phyloP scores from a whole-genome alignment of 2,888 invertebrate genomes.

The Leucophora obtusa region DNA sequence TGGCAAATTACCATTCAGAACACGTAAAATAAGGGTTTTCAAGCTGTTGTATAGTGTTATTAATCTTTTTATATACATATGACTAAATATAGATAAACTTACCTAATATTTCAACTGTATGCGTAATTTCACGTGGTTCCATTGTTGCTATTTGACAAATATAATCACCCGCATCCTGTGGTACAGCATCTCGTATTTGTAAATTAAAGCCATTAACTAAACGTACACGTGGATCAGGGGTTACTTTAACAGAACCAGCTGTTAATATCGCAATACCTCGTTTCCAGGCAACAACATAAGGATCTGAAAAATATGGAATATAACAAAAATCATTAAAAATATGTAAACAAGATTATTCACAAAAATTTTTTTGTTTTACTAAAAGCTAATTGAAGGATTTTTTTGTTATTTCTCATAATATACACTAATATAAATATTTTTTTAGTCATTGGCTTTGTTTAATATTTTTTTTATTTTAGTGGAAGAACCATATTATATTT shows the following conservation, averaged over 20 bases:
- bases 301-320: slow-evolving; percentile 81
- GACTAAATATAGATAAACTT: slow-evolving; percentile 73
- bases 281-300: slow-evolving; percentile 83
- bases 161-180: slow-evolving; percentile 84
- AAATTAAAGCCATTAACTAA: slow-evolving; percentile 83
- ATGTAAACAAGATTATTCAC: too few species aligned
- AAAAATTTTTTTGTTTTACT: too few species aligned
- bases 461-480: too few species aligned
- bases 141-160: slow-evolving; percentile 84
- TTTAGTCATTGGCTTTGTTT: too few species aligned
- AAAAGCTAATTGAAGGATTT: too few species aligned
- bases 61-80: too few species aligned
- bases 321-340: slow-evolving; percentile 4
- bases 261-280: slow-evolving; percentile 83
- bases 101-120: slow-evolving; percentile 84
- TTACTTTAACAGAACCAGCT: slow-evolving; percentile 83
- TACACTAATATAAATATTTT: too few species aligned
- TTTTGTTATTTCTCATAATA: not conserved
- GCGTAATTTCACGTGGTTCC: slow-evolving; percentile 83
- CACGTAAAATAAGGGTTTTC: too few species aligned
- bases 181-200: slow-evolving; percentile 83
- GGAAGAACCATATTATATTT: too few species aligned
- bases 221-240: slow-evolving; percentile 82
- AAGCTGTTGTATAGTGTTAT: too few species aligned
- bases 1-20: too few species aligned